These are phyloP conservation scores for Tapirus terrestris DNA, from an alignment of 2,113 vertebrate species.

Conservation along the genomic window DNA sequence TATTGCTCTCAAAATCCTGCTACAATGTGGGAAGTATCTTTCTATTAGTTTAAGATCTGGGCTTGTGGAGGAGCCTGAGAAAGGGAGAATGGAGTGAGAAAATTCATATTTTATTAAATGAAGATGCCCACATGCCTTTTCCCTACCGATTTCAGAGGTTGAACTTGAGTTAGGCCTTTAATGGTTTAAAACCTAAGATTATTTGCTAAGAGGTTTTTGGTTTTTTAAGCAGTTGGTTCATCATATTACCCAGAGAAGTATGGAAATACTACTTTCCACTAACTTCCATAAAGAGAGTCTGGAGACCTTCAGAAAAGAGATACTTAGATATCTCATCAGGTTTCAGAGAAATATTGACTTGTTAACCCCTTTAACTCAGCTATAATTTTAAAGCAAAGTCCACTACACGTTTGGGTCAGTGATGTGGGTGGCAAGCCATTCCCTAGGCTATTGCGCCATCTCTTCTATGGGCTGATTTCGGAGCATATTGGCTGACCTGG, in stretches of 20 bases:
- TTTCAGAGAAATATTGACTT: slow-evolving; percentile 10
- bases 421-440: neutral
- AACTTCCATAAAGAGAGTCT: neutral
- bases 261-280: neutral
- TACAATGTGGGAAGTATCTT: neutral
- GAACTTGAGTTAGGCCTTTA: neutral
- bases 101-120: neutral
- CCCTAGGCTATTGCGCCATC: neutral
- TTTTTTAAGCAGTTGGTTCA: neutral
- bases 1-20: neutral
- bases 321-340: neutral
- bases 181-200: slow-evolving; percentile 17
- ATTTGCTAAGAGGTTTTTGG: neutral
- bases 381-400: neutral
- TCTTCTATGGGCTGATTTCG: neutral
- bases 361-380: neutral
- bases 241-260: neutral
- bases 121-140: neutral
- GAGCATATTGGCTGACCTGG: too few relatives aligned
- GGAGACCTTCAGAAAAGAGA: neutral
- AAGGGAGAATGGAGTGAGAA: neutral
- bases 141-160: neutral
- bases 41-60: neutral
- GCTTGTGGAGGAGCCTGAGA: neutral
- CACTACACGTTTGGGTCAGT: neutral